Evolutionary conservation across 2,888 invertebrate genomes (phyloP).

Genomic region (Heterodera filipjevi): DNA sequence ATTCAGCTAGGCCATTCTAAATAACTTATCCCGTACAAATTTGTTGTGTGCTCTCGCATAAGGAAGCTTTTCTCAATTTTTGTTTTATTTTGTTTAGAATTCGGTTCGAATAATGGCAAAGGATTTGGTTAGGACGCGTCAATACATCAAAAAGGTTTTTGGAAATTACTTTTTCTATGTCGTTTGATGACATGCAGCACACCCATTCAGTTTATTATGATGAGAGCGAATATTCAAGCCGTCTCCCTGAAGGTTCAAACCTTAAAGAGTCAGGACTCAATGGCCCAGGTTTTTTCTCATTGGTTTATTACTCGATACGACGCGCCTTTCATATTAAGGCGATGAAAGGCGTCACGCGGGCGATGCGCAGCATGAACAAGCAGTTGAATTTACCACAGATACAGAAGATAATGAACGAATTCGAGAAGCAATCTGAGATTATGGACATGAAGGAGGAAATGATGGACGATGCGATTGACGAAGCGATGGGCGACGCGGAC

Average conservation of each 20-base stretch:
- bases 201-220: conserved; percentile 82
- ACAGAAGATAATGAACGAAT: conserved; percentile 80
- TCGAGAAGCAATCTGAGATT: conserved; percentile 98
- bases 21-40: too few species aligned
- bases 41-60: too few species aligned
- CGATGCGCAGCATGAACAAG: conserved; percentile 96
- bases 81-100: conserved; percentile 78
- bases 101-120: conserved; percentile 99
- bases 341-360: conserved; percentile 96
- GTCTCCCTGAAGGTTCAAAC: conserved; percentile 96
- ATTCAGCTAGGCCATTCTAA: too few species aligned
- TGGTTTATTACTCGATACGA: too few species aligned
- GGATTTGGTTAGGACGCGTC: conserved; percentile 91
- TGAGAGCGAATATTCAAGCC: conserved; percentile 98
- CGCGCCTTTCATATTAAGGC: conserved; percentile 72
- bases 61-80: too few species aligned
- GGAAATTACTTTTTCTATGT: not conserved
- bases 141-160: conserved; percentile 78
- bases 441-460: conserved; percentile 99
- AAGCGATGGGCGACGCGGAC: conserved; percentile 96
- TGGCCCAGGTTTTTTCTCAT: conserved; percentile 77
- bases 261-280: conserved; percentile 93
- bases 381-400: conserved; percentile 94
- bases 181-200: not conserved
- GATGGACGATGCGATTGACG: conserved; percentile 99